These are phyloP conservation scores for Muscina levida DNA, from an alignment of 2,888 invertebrate genomes.

Conservation along the genomic window DNA sequence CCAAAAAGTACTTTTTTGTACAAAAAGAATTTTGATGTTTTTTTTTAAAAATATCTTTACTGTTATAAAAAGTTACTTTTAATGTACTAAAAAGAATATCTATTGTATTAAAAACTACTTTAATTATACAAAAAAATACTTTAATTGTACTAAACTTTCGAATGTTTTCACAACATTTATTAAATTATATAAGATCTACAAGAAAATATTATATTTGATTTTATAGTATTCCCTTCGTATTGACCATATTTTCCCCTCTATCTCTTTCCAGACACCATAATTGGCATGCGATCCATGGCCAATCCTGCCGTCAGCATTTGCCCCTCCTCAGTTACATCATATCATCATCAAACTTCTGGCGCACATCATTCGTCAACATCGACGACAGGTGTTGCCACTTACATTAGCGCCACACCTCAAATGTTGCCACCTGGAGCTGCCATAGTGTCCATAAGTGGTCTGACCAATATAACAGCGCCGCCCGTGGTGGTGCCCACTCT, in stretches of 20 bases:
- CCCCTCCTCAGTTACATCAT: conserved; percentile 67
- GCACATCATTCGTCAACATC: conserved; percentile 35
- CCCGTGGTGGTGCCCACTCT: conserved; percentile 1
- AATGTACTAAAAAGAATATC: no score
- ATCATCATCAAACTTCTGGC: conserved; percentile 54
- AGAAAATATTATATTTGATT: no score
- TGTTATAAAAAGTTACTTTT: no score
- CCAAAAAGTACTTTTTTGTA: no score
- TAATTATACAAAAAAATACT: no score
- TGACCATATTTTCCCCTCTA: background rate
- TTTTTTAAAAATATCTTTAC: no score
- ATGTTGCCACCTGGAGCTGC: conserved; percentile 55
- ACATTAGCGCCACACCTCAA: conserved; percentile 35
- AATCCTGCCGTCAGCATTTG: conserved; percentile 66
- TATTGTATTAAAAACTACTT: no score
- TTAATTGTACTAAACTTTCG: no score
- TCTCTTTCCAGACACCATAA: conserved; percentile 76
- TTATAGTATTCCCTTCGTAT: no score
- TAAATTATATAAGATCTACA: no score
- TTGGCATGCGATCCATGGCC: conserved; percentile 76
- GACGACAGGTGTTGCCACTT: background rate
- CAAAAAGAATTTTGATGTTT: no score
- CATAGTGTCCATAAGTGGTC: conserved; percentile 60
- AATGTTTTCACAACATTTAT: no score
- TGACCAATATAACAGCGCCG: conserved; percentile 11